Base-by-base conservation (phyloP, 2,888 invertebrate species). In the Notodonta dromedarius region DNA sequence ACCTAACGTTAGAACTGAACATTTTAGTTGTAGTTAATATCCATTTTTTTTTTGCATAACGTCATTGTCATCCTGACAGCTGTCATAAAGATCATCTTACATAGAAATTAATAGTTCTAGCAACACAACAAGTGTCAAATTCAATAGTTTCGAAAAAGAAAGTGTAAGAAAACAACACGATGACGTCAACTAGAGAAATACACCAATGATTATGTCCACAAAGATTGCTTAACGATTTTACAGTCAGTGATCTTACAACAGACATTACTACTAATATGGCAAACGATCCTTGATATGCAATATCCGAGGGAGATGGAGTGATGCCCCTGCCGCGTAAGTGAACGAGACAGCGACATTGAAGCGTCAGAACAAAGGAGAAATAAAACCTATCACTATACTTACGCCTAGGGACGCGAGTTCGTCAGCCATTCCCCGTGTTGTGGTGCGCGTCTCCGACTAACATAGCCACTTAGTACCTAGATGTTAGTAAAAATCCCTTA, bases 401-500 rank as follows among this genome's bases (percentile, higher is more conserved):
- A 80, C 71, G 73, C 61, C 66, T 69, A 72, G 56, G 73, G 76
- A 78, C 80, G 77, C 82, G 76, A 73, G 77, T 67, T 67, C 65
- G 66, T 71, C 75, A 74, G 80, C 80, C 87, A 82, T 84, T 79
- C 72, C 85, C 84, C 84, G 70, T 67, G 55, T 65, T 40, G 52
- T 56, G 63, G 65, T 63, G 60, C 71, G 76, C 77, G 71, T 65
- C 75, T 63, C 77, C 16, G 16, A 78, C 88, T 87, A 86, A 85
- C 84, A 77, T 85, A 87, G 87, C 87, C 83, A 83, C 89, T 92
- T 91, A 91, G 76, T 82, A 85, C 79, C 90, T 92, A 90, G 84
- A 86, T 90, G 91, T 93, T 93, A 93, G 92, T 93, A 92, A 92
- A 93, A 92, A 92, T 90, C 86, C 88, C 91, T 92, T 92, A 91